Percentiles rank a stretch among this genome's conserved stretches.
These are phyloP conservation scores for Clusia tigrina DNA, from an alignment of 2,888 invertebrate genomes.

Conservation along the genomic window DNA sequence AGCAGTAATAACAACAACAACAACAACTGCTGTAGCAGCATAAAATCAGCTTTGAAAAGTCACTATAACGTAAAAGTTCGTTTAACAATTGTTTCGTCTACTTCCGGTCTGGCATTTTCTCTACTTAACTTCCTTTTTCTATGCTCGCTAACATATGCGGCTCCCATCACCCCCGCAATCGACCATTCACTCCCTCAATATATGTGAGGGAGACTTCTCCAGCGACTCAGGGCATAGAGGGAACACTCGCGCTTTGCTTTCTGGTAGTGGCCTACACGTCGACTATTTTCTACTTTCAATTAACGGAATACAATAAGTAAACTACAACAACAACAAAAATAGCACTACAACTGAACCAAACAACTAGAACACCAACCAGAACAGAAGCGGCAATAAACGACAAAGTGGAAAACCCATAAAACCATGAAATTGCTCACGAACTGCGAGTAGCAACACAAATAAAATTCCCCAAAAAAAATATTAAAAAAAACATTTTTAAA, in stretches of 20 bases:
- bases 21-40: too few relatives aligned
- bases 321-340: constrained; percentile 8
- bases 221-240: too few relatives aligned
- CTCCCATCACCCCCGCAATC: too few relatives aligned
- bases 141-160: too few relatives aligned
- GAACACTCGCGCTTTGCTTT: too few relatives aligned
- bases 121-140: constrained; percentile 12
- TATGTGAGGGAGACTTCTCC: too few relatives aligned
- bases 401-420: constrained; percentile 26
- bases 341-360: not conserved
- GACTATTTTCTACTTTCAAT: constrained; percentile 23
- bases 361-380: not conserved
- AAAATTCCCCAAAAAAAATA: not conserved
- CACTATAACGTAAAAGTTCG: not conserved
- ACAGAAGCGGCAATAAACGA: not conserved
- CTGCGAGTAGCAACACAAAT: not conserved
- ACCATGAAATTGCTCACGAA: constrained; percentile 29
- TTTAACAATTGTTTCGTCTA: constrained; percentile 9
- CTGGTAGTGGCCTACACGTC: not conserved
- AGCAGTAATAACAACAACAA: too few relatives aligned
- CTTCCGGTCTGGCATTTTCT: constrained; percentile 25
- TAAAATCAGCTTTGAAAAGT: not conserved
- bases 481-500: not conserved
- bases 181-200: too few relatives aligned
- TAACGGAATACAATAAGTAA: constrained; percentile 23